Percentiles rank a stretch among this genome's conserved stretches.
Conservation (phyloP, 2,888 invertebrate genomes). For the Drosophila kuntzei region DNA sequence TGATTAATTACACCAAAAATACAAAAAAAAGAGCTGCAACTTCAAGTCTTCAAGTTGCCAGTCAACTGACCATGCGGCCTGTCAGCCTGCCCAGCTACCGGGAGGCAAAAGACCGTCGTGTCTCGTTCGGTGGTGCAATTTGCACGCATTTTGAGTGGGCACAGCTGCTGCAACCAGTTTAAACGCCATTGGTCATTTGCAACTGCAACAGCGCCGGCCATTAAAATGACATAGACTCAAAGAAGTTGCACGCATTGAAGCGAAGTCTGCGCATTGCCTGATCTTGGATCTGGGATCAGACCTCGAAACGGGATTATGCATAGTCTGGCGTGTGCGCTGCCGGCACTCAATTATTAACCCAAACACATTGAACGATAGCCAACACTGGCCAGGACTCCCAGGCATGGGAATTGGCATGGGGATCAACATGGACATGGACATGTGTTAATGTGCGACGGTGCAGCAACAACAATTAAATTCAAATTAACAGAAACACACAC, state of each 20-base stretch:
- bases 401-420: neutral
- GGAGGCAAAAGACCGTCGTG: slow-evolving; percentile 62
- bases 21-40: slow-evolving; percentile 49
- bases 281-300: slow-evolving; percentile 37
- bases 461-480: slow-evolving; percentile 83
- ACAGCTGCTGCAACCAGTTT: slow-evolving; percentile 77
- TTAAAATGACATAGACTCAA: slow-evolving; percentile 77
- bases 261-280: slow-evolving; percentile 1
- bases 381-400: slow-evolving; percentile 3
- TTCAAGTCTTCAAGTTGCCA: slow-evolving; percentile 47
- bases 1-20: slow-evolving; percentile 74
- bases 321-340: slow-evolving; percentile 47
- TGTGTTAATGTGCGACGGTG: slow-evolving; percentile 61
- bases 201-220: slow-evolving; percentile 70
- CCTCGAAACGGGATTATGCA: slow-evolving; percentile 2
- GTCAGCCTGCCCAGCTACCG: slow-evolving; percentile 69
- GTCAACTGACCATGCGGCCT: slow-evolving; percentile 45
- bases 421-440: slow-evolving; percentile 15
- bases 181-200: slow-evolving; percentile 76
- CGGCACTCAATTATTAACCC: slow-evolving; percentile 65
- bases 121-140: slow-evolving; percentile 55
- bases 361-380: slow-evolving; percentile 64
- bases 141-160: slow-evolving; percentile 70
- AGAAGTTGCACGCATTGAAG: slow-evolving; percentile 53
- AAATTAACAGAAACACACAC: slow-evolving; percentile 80